Percentiles rank a stretch among this genome's conserved stretches.
Conservation (phyloP, 2,888 invertebrate species). For the Sesia apiformis region DNA sequence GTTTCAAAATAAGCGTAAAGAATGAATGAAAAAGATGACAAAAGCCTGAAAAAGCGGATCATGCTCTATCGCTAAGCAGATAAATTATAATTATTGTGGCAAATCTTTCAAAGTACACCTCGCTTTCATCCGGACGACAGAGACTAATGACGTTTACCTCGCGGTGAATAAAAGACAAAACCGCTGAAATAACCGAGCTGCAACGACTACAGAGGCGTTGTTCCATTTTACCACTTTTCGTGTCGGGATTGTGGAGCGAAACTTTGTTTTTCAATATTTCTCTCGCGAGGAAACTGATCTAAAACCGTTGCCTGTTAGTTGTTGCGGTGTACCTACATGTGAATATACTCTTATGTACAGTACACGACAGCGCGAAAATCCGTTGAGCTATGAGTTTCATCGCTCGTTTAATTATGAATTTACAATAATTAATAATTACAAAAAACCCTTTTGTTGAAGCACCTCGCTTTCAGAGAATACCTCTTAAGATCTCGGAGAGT, state of each 20-base stretch:
- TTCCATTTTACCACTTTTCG: not conserved
- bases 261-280: constrained; percentile 25
- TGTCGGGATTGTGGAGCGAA: no score
- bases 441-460: no score
- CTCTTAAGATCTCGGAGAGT: no score
- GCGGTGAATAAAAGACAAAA: constrained; percentile 25
- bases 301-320: not conserved
- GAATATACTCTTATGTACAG: no score
- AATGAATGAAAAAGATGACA: no score
- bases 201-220: constrained; percentile 17
- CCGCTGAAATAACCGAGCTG: constrained; percentile 15
- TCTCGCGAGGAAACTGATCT: constrained; percentile 12
- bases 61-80: constrained; percentile 8
- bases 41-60: not conserved
- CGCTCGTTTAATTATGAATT: no score
- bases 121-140: constrained; percentile 22
- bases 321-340: no score
- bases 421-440: no score
- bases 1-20: no score
- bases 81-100: constrained; percentile 18
- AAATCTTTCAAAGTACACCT: constrained; percentile 12
- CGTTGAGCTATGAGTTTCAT: no score
- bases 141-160: constrained; percentile 45
- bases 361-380: no score
- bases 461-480: no score